phyloP scores from a whole-genome alignment of 2,888 invertebrate species.

The Spodoptera littoralis region DNA sequence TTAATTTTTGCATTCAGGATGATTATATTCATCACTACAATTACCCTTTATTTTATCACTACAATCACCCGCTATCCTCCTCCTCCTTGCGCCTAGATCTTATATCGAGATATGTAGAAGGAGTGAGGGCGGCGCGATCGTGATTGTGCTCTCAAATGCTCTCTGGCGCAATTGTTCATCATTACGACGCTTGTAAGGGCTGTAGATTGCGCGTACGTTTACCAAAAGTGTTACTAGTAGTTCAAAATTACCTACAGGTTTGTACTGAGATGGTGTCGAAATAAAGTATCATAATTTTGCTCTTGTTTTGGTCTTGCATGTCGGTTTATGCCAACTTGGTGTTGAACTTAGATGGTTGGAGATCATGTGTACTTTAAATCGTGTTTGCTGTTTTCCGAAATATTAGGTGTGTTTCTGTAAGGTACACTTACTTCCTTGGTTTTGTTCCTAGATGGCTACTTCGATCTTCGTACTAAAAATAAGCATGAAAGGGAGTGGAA shows the following conservation, averaged over 20 bases:
- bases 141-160: conserved; percentile 69
- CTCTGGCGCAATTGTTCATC: conserved; percentile 73
- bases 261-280: conserved; percentile 20
- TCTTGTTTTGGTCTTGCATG: conserved; percentile 3
- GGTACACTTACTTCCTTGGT: too few species aligned
- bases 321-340: too few species aligned
- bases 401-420: too few species aligned
- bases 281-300: conserved; percentile 8
- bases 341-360: too few species aligned
- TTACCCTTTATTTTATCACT: too few species aligned
- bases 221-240: conserved; percentile 40
- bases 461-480: too few species aligned
- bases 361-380: too few species aligned
- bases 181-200: conserved; percentile 62
- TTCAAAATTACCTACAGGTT: conserved; percentile 27
- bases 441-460: too few species aligned
- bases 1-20: too few species aligned
- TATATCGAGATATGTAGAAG: conserved; percentile 62
- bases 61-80: conserved; percentile 7
- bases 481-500: too few species aligned
- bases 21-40: too few species aligned
- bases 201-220: conserved; percentile 41
- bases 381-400: too few species aligned
- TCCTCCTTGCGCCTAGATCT: conserved; percentile 48
- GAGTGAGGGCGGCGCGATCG: conserved; percentile 72